Evolutionary conservation across 2,888 invertebrate species (phyloP).

Genomic region (Erebia ligea): DNA sequence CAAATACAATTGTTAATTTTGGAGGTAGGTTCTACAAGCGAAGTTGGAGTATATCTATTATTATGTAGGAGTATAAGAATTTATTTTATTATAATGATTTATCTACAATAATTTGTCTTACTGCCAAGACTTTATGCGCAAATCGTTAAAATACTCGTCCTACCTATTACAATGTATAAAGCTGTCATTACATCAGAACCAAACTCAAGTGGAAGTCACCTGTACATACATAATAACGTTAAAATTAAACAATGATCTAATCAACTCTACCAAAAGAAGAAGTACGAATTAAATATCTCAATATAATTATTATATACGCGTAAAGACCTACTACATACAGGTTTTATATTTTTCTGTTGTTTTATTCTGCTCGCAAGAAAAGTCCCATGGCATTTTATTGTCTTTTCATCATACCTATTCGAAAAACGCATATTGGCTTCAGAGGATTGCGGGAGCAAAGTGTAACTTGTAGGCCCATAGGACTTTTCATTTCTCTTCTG

Average conservation of each 20-base stretch:
- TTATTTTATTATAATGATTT: constrained; percentile 23
- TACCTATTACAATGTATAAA: constrained; percentile 21
- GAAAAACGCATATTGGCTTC: no score
- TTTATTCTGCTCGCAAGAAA: neutral
- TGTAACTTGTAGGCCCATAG: no score
- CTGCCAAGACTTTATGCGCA: constrained; percentile 41
- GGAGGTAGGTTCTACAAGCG: neutral
- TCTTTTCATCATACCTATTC: no score
- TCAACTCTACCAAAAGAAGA: constrained; percentile 23
- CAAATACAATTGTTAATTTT: no score
- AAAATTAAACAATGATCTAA: constrained; percentile 39
- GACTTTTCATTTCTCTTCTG: no score
- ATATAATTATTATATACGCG: neutral
- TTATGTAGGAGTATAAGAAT: neutral
- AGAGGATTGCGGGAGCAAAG: no score
- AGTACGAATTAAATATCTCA: constrained; percentile 14
- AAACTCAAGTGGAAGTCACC: constrained; percentile 29
- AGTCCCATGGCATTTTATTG: no score
- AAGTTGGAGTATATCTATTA: neutral
- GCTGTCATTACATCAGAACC: constrained; percentile 27
- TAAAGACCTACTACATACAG: neutral
- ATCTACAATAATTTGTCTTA: constrained; percentile 36
- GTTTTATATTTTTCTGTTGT: neutral
- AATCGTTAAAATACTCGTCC: constrained; percentile 24
- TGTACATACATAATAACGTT: constrained; percentile 25